Percentiles rank a stretch among this genome's conserved stretches.
These are phyloP conservation scores for Aphelenchoides besseyi DNA, from an alignment of 1,140 invertebrate species.

Conservation along the genomic window DNA sequence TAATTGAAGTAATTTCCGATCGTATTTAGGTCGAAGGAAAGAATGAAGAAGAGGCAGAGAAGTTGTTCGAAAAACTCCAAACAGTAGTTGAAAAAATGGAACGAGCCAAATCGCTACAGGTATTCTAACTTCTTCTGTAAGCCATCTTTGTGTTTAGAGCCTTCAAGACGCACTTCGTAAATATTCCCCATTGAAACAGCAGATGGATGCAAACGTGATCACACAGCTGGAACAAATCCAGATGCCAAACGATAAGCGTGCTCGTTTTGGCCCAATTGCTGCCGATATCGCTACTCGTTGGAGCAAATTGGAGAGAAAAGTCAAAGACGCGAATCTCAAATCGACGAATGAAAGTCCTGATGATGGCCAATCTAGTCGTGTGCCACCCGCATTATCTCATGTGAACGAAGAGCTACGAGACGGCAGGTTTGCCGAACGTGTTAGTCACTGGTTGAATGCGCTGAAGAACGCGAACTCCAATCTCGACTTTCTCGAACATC, in stretches of 20 bases:
- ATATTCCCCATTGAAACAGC: neutral
- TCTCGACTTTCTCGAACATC: conserved; percentile 8
- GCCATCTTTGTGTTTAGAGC: conserved; percentile 2
- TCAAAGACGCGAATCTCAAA: neutral
- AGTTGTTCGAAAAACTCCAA: conserved; percentile 21
- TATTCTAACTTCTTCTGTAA: neutral
- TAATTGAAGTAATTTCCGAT: neutral
- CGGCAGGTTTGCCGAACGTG: neutral
- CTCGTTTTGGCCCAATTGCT: neutral
- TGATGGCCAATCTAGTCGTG: neutral
- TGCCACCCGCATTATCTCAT: neutral
- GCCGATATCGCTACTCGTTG: neutral
- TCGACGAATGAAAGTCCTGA: neutral
- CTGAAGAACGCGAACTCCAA: conserved; percentile 15
- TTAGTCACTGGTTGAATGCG: neutral
- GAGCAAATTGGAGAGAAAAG: neutral
- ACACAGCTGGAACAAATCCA: neutral
- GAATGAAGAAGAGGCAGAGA: neutral
- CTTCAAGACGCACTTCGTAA: neutral
- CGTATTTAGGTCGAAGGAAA: neutral
- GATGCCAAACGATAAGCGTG: neutral
- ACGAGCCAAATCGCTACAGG: conserved; percentile 19
- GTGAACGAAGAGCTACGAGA: neutral
- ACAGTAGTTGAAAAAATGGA: conserved; percentile 25
- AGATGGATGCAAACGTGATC: neutral